Conservation (phyloP, 2,888 invertebrate genomes). For the Nephrotoma appendiculata region DNA sequence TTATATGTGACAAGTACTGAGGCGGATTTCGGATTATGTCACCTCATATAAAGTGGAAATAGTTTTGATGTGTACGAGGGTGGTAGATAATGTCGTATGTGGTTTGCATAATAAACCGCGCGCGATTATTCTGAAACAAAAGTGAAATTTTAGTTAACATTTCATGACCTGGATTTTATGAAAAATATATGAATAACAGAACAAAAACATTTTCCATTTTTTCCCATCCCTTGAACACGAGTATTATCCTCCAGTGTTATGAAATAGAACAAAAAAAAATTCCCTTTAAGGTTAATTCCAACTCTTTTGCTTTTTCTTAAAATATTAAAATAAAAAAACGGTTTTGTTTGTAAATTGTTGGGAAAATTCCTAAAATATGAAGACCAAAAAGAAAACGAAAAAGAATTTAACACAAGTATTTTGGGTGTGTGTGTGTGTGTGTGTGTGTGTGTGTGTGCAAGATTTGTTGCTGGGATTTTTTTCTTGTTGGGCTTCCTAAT, state of each 20-base stretch:
- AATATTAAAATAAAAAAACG: not conserved
- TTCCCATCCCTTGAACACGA: too few species aligned
- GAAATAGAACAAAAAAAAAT: not conserved
- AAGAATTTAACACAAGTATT: not conserved
- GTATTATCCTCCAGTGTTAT: not conserved
- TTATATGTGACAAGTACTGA: not conserved
- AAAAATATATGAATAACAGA: too few species aligned
- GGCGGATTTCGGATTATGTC: not conserved
- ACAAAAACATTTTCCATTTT: too few species aligned
- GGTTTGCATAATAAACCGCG: not conserved
- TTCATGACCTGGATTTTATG: too few species aligned
- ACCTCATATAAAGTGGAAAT: not conserved
- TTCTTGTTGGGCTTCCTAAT: not conserved
- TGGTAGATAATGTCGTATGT: too few species aligned
- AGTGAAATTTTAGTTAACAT: not conserved
- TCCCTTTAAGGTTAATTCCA: not conserved
- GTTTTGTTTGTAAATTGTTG: not conserved
- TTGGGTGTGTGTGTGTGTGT: not conserved
- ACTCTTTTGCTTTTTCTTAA: not conserved
- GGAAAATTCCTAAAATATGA: not conserved
- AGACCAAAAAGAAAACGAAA: not conserved
- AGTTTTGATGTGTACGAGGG: not conserved
- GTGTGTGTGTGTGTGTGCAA: not conserved
- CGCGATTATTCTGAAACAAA: not conserved
- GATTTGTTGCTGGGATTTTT: not conserved